A percentile compares a stretch with the other conserved stretches of the same genome.
Evolutionary conservation across 2,888 invertebrate species (phyloP).

Genomic region (Troilus luridus): DNA sequence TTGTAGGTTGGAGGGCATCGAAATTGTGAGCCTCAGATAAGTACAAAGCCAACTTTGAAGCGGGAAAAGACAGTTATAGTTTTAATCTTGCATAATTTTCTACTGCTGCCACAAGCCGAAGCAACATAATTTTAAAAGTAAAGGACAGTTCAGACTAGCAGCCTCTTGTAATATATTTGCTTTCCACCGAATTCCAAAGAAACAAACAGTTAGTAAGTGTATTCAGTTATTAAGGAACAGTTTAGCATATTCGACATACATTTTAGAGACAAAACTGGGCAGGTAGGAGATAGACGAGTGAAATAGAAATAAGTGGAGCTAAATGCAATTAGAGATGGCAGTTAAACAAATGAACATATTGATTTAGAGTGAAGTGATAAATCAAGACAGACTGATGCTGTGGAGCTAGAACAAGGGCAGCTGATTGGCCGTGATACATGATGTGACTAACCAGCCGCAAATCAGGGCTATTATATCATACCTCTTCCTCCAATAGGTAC

Average conservation of each 20-base stretch:
- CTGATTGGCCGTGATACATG: slow-evolving; percentile 46
- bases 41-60: too few species aligned
- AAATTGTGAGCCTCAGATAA: too few species aligned
- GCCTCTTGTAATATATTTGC: not conserved
- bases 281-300: not conserved
- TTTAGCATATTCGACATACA: not conserved
- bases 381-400: slow-evolving; percentile 5
- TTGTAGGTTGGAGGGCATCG: too few species aligned
- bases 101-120: too few species aligned
- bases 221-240: not conserved
- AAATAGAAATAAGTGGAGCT: not conserved
- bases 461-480: slow-evolving; percentile 34
- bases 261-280: not conserved
- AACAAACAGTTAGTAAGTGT: not conserved
- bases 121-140: too few species aligned
- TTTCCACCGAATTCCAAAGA: not conserved
- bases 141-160: not conserved
- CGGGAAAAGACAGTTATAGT: too few species aligned
- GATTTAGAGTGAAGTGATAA: slow-evolving; percentile 27
- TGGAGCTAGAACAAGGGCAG: slow-evolving; percentile 24
- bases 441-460: slow-evolving; percentile 18
- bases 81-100: too few species aligned
- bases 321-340: slow-evolving; percentile 32
- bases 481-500: slow-evolving; percentile 34
- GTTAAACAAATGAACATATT: slow-evolving; percentile 32